phyloP scores from a whole-genome alignment of 2,797 vertebrate genomes.

The Pogoniulus pusillus region DNA sequence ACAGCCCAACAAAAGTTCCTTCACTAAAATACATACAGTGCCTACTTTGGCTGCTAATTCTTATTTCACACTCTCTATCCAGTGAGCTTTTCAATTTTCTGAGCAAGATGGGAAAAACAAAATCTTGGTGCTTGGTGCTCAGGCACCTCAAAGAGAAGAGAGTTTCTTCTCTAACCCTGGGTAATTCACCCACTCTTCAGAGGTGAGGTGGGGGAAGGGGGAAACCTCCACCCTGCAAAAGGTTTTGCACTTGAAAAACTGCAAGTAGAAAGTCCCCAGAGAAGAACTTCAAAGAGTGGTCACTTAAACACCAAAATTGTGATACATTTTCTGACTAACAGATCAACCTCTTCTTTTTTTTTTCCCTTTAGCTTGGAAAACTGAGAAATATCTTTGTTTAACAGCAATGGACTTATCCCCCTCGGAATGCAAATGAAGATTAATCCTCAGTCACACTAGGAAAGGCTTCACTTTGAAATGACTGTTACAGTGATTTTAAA shows the following conservation, averaged over 20 bases:
- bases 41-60: constrained; percentile 13
- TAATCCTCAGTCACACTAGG: constrained; percentile 1
- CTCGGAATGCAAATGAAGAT: constrained; percentile 22
- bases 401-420: background rate
- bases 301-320: background rate
- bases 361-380: background rate
- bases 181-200: background rate
- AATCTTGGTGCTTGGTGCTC: background rate
- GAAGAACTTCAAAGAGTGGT: background rate
- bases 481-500: constrained; percentile 37
- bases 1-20: background rate
- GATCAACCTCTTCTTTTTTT: background rate
- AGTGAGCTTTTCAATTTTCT: constrained; percentile 26
- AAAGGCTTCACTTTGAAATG: constrained; percentile 30
- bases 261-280: background rate
- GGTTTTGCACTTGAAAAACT: background rate
- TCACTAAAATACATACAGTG: background rate
- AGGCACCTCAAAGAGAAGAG: background rate
- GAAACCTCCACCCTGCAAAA: background rate
- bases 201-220: background rate
- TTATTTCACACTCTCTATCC: constrained; percentile 30
- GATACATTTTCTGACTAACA: background rate
- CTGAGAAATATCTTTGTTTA: constrained; percentile 23
- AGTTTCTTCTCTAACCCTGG: background rate
- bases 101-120: background rate